phyloP scores from a whole-genome alignment of 2,888 invertebrate species.

The Hermaeophaga mercurialis region DNA sequence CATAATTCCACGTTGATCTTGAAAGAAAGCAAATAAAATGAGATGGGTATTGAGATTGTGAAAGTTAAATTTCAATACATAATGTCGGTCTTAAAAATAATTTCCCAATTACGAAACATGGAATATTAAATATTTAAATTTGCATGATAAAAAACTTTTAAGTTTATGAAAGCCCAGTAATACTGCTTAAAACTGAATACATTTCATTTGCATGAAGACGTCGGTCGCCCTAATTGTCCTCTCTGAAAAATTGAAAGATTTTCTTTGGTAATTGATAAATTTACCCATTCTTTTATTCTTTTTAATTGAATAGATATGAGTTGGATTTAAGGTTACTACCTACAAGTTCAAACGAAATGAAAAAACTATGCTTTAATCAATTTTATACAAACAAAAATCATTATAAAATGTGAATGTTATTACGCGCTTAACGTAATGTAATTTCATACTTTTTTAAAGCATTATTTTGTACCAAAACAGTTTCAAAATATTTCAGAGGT shows the following conservation, averaged over 20 bases:
- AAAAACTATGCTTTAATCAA: too few relatives aligned
- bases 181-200: conserved; percentile 45
- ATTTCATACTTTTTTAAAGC: too few relatives aligned
- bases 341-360: too few relatives aligned
- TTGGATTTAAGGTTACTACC: too few relatives aligned
- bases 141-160: conserved; percentile 46
- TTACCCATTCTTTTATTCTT: conserved; percentile 11
- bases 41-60: too few relatives aligned
- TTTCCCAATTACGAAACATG: conserved; percentile 50
- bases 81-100: conserved; percentile 45
- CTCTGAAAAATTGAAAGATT: conserved; percentile 32
- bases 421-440: too few relatives aligned
- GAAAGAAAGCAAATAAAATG: too few relatives aligned
- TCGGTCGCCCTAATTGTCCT: conserved; percentile 36
- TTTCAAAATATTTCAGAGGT: too few relatives aligned
- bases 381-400: too few relatives aligned
- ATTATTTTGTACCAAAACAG: too few relatives aligned
- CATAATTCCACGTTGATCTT: too few relatives aligned
- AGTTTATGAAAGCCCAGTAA: conserved; percentile 48
- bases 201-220: conserved; percentile 46
- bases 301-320: conserved; percentile 9
- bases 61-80: conserved; percentile 34
- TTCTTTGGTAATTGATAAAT: conserved; percentile 20
- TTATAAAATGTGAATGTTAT: too few relatives aligned
- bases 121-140: conserved; percentile 48